Conservation (phyloP, 2,888 invertebrate genomes). For the Osedax frankpressi region DNA sequence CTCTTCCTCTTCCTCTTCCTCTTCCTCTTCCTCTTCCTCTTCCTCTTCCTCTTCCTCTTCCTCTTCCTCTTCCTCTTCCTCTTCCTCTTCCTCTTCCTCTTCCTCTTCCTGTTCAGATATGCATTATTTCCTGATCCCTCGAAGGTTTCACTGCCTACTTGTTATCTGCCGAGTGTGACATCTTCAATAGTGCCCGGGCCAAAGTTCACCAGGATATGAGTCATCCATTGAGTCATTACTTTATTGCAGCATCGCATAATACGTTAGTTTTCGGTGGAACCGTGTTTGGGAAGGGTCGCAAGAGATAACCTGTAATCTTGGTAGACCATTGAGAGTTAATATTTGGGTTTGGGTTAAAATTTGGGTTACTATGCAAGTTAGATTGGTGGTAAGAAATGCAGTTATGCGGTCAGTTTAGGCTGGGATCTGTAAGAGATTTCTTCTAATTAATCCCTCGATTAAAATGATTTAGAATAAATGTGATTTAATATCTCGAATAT, state of each 20-base stretch:
- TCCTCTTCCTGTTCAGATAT: neutral
- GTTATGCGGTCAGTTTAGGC: too few species aligned
- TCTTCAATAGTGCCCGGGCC: slow-evolving; percentile 49
- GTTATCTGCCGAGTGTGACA: slow-evolving; percentile 48
- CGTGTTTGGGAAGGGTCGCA: too few species aligned
- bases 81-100: neutral
- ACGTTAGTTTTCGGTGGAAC: slow-evolving; percentile 39
- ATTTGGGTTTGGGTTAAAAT: too few species aligned
- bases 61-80: slow-evolving; percentile 8
- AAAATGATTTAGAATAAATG: too few species aligned
- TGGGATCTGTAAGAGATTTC: too few species aligned
- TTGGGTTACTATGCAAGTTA: too few species aligned
- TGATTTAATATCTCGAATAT: too few species aligned
- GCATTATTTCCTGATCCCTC: slow-evolving; percentile 18
- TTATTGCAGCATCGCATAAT: slow-evolving; percentile 50
- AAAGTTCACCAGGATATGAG: slow-evolving; percentile 51
- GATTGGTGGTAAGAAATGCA: too few species aligned
- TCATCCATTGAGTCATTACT: slow-evolving; percentile 51
- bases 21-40: slow-evolving; percentile 4
- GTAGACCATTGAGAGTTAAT: too few species aligned
- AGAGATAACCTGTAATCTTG: too few species aligned
- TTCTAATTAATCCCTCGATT: too few species aligned
- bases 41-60: slow-evolving; percentile 9
- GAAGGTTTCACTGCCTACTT: slow-evolving; percentile 43
- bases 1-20: slow-evolving; percentile 10